phyloP scores from a whole-genome alignment of 2,113 vertebrate genomes.

The Stigmatopora nigra region DNA sequence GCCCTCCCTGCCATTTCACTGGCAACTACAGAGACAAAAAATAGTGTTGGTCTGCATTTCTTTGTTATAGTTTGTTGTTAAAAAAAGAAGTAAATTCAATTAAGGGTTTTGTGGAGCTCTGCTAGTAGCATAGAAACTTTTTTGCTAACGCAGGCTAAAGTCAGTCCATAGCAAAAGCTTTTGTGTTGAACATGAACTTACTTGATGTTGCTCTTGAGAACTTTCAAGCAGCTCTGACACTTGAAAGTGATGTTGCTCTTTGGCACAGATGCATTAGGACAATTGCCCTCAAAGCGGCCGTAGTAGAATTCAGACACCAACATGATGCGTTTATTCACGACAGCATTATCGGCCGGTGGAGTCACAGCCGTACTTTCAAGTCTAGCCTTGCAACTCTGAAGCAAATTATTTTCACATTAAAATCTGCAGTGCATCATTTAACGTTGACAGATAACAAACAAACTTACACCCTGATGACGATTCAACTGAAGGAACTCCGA shows the following conservation, averaged over 20 bases:
- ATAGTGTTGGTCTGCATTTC: no score
- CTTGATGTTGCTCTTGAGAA: constrained; percentile 98
- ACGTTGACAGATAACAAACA: not conserved
- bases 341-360: constrained; percentile 48
- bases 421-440: not conserved
- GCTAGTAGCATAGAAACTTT: no score
- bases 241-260: constrained; percentile 88
- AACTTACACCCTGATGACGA: constrained; percentile 80
- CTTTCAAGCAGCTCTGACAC: constrained; percentile 93
- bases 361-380: constrained; percentile 65
- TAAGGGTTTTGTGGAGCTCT: no score
- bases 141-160: not conserved
- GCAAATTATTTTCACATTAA: constrained; percentile 10
- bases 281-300: constrained; percentile 82
- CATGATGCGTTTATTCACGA: constrained; percentile 89
- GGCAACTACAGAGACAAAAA: no score
- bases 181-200: constrained; percentile 49
- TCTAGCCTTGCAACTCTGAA: constrained; percentile 79
- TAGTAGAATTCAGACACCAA: constrained; percentile 97
- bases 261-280: constrained; percentile 62
- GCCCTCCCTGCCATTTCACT: no score
- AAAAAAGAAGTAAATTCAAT: no score
- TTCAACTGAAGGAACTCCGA: constrained; percentile 82
- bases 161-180: not conserved
- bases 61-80: no score